These are phyloP conservation scores for Dasypus novemcinctus DNA, from an alignment of 2,113 vertebrate genomes.

Conservation along the genomic window DNA sequence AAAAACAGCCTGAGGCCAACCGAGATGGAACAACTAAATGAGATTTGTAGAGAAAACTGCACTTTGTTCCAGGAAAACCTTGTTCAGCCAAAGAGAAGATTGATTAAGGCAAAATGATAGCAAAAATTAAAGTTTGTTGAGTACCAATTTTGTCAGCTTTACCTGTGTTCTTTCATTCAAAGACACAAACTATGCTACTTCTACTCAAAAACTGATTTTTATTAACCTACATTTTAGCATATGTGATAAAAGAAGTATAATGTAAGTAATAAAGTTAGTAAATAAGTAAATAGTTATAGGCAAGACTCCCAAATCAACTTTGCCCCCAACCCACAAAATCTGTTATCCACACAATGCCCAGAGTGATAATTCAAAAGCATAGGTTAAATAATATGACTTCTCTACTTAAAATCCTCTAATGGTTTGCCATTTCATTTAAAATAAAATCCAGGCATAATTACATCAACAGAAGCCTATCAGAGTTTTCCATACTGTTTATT, in stretches of 20 bases:
- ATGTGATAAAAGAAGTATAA: neutral
- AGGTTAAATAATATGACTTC: neutral
- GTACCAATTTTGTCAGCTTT: neutral
- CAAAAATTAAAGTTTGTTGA: neutral
- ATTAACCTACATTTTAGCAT: neutral
- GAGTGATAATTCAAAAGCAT: neutral
- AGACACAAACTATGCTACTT: neutral
- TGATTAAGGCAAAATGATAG: neutral
- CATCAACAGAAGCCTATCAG: neutral
- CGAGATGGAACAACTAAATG: neutral
- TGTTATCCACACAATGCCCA: neutral
- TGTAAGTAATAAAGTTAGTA: no score
- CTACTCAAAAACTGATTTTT: neutral
- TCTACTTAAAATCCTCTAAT: neutral
- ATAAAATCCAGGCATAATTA: neutral
- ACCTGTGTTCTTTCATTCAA: neutral
- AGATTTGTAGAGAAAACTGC: neutral
- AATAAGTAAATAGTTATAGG: neutral
- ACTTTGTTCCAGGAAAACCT: neutral
- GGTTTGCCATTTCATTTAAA: neutral
- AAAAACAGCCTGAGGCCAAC: neutral
- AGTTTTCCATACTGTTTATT: neutral
- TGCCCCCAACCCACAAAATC: neutral
- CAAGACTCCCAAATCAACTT: neutral
- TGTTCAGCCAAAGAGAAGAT: neutral